Base-by-base conservation (phyloP, 2,797 vertebrate genomes). In the Eulemur rubriventer region DNA sequence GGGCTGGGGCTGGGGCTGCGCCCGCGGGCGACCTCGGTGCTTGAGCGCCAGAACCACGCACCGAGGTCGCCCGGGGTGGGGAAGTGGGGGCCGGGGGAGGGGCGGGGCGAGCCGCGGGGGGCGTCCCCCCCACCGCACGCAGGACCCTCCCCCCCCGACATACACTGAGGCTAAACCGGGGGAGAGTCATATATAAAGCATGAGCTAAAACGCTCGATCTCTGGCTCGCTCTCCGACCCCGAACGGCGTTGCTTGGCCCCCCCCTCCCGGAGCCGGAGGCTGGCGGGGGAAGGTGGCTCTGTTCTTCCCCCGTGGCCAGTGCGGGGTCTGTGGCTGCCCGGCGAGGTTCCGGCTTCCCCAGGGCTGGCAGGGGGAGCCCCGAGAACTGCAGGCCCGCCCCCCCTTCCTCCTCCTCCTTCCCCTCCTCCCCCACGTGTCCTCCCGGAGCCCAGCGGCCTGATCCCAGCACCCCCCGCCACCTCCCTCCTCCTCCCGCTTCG, bases 361-460 rank as follows among this genome's bases (percentile, higher is more conserved):
- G 87, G 95, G 90, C 95, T 96, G 95, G 97, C 97, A 92, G 93
- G 97, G 97, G 96, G 95, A 97, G 97, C 96, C 95, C 97, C 97
- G 94, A 97, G 96, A 95, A 96, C 94, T 94, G 97, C 97, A 97
- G 97, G 97, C 97, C 96, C 95, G 92, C 80, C 97, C 97, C 95
- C 84, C 87, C 96, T 90, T 97, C 94, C 92, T 95, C 96, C 86
- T 92, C 52, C 67, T 91, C 35, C 90, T 92, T 93, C 96, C 93
- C 96, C 97, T 97, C 97, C 97, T 97, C 97, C 97, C 97, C 97
- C 97, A 97, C 97, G 97, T 97, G 97, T 97, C 97, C 97, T 97
- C 97, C 95, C 26, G 16, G 79, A 97, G 97, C 96, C 93, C 97
- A 95, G 97, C 76, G 89, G 97, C 96, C 97, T 96, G 96, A 97